Conservation (phyloP, 2,113 vertebrate species). For the Rutilus rutilus region DNA sequence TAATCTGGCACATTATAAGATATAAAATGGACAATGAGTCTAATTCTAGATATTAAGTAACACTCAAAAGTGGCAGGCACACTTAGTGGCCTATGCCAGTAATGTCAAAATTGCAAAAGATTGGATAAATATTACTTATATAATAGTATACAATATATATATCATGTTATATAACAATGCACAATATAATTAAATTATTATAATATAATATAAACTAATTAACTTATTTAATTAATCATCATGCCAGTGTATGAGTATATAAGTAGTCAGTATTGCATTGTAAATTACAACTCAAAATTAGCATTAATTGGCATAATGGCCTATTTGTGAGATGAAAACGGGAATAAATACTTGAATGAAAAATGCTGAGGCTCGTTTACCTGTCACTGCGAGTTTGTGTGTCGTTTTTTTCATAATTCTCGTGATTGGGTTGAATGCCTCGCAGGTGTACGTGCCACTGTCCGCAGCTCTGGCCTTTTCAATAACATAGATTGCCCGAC, state of each 20-base stretch:
- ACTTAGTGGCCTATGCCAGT: not conserved
- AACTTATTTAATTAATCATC: not conserved
- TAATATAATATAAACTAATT: not conserved
- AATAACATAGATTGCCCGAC: not conserved
- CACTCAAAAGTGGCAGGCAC: not conserved
- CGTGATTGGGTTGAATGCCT: slow-evolving; percentile 65
- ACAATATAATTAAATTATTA: not conserved
- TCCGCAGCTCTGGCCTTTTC: not conserved
- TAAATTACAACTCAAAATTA: too few species aligned
- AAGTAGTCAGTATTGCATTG: too few species aligned
- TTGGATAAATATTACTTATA: not conserved
- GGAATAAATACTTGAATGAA: not conserved
- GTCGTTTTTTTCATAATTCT: not conserved
- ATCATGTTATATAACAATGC: not conserved
- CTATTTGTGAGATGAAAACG: not conserved
- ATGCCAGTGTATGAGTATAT: not conserved
- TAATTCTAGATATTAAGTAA: not conserved
- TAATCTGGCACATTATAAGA: not conserved
- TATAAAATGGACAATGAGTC: not conserved
- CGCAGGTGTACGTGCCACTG: slow-evolving; percentile 69
- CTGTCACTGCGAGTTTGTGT: slow-evolving; percentile 64
- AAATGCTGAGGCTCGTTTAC: slow-evolving; percentile 56
- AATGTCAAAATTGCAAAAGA: not conserved
- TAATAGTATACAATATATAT: not conserved
- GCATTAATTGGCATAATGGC: too few species aligned